Conservation (phyloP, 2,113 vertebrate species). For the Corydoras sp. region DNA sequence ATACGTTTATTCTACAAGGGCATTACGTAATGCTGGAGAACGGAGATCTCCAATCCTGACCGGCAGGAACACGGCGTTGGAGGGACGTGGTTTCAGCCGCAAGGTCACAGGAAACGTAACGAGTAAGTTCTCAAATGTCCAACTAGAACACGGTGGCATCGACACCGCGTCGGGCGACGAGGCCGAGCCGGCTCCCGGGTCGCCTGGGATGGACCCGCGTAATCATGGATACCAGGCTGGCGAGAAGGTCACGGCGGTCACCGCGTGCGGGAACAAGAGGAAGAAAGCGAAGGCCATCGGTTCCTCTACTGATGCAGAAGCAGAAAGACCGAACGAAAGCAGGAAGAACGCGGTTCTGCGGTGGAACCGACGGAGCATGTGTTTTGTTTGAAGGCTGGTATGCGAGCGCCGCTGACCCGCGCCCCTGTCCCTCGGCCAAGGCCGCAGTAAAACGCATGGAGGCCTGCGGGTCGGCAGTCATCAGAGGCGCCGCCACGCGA, state of each 20-base stretch:
- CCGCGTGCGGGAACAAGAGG: neutral
- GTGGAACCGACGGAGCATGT: slow-evolving; percentile 19
- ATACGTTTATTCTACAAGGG: too few relatives aligned
- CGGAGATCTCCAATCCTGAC: too few relatives aligned
- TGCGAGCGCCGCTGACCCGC: slow-evolving; percentile 7
- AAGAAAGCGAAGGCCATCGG: neutral
- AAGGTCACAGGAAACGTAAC: neutral
- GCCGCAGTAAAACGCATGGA: slow-evolving; percentile 36
- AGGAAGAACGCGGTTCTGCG: neutral
- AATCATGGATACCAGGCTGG: slow-evolving; percentile 34
- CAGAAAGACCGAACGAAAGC: slow-evolving; percentile 9
- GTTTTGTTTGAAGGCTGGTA: slow-evolving; percentile 38
- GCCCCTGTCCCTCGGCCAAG: slow-evolving; percentile 28
- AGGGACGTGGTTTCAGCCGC: too few relatives aligned
- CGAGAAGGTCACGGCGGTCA: slow-evolving; percentile 23
- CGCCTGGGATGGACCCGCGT: slow-evolving; percentile 24
- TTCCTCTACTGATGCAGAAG: slow-evolving; percentile 28
- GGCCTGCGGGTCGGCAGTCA: slow-evolving; percentile 34
- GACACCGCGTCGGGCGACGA: slow-evolving; percentile 2
- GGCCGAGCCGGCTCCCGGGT: slow-evolving; percentile 27
- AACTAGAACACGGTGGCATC: neutral
- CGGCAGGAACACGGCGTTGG: too few relatives aligned
- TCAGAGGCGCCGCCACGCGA: slow-evolving; percentile 40
- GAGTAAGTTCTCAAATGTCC: neutral
- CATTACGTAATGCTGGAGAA: too few relatives aligned